Evolutionary conservation across 2,113 vertebrate species (phyloP).

Genomic region (Alectura lathami): DNA sequence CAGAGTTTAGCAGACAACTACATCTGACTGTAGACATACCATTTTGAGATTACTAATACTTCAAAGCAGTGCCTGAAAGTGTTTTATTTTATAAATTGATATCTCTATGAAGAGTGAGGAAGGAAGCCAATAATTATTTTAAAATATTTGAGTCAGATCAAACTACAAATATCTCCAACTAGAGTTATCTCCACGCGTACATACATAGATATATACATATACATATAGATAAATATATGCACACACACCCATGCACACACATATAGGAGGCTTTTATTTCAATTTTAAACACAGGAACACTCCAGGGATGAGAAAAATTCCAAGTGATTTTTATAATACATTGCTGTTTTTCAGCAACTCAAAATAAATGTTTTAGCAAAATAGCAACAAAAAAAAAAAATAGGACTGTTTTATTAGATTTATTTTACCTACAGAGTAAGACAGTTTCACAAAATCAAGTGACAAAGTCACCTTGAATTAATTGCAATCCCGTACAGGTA

Average conservation of each 20-base stretch:
- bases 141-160: constrained; percentile 47
- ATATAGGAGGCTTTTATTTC: not conserved
- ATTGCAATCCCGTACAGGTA: not conserved
- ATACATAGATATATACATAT: not conserved
- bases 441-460: constrained; percentile 22
- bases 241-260: not conserved
- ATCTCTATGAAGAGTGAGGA: constrained; percentile 37
- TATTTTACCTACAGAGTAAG: not conserved
- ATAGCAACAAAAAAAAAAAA: not conserved
- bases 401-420: not conserved
- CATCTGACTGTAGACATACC: not conserved
- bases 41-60: constrained; percentile 21
- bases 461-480: not conserved
- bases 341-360: constrained; percentile 34
- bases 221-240: not conserved
- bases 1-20: not conserved
- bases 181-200: not conserved
- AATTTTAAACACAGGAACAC: constrained; percentile 30
- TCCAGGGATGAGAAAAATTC: constrained; percentile 11
- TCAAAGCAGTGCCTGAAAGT: constrained; percentile 65
- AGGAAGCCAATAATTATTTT: constrained; percentile 61
- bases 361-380: constrained; percentile 32
- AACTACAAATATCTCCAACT: not conserved
- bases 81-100: constrained; percentile 55
- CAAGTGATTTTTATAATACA: constrained; percentile 42